These are phyloP conservation scores for Anthophora plumipes DNA, from an alignment of 2,888 invertebrate genomes.

Conservation along the genomic window DNA sequence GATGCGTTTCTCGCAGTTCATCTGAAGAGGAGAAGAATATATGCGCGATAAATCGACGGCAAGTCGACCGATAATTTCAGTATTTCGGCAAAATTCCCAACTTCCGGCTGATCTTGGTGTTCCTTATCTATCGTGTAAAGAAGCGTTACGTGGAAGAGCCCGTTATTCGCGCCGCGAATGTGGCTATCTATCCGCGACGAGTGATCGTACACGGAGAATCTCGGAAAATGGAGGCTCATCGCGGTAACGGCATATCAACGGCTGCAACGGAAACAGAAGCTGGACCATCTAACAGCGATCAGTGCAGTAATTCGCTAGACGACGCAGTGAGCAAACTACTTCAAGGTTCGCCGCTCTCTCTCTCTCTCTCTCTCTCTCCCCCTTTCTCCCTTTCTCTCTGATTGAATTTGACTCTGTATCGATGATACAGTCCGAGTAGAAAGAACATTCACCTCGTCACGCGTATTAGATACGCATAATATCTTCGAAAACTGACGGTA, in stretches of 20 bases:
- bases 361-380: too few relatives aligned
- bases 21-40: constrained; percentile 23
- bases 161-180: constrained; percentile 38
- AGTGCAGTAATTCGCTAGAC: constrained; percentile 75
- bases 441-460: too few relatives aligned
- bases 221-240: constrained; percentile 60
- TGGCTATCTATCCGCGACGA: constrained; percentile 7
- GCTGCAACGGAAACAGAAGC: constrained; percentile 66
- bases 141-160: background rate
- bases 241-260: constrained; percentile 52
- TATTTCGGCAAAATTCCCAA: constrained; percentile 28
- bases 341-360: constrained; percentile 76
- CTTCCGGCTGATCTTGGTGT: background rate
- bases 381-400: too few relatives aligned
- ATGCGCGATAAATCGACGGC: constrained; percentile 40
- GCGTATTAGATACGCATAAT: too few relatives aligned
- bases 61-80: constrained; percentile 6
- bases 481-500: too few relatives aligned
- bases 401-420: too few relatives aligned
- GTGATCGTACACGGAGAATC: constrained; percentile 24
- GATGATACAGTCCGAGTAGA: too few relatives aligned
- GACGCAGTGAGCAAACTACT: constrained; percentile 83
- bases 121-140: too few relatives aligned
- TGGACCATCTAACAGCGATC: constrained; percentile 72
- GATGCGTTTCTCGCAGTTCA: constrained; percentile 29